A percentile compares a stretch with the other conserved stretches of the same genome.
These are phyloP conservation scores for Lypha dubia DNA, from an alignment of 2,888 invertebrate genomes.

Conservation along the genomic window DNA sequence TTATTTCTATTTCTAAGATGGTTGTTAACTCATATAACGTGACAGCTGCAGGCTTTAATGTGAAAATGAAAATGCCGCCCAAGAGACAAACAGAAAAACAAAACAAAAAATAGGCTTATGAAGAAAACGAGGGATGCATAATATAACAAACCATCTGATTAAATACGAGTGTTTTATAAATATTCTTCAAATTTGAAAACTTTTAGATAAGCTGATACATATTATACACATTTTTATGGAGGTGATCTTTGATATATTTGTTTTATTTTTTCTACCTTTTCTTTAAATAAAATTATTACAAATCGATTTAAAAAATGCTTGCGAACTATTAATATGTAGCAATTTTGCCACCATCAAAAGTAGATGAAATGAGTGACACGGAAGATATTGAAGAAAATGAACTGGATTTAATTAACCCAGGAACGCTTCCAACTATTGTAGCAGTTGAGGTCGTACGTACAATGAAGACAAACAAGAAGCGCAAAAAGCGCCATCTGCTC, in stretches of 20 bases:
- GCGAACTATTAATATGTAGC: neutral
- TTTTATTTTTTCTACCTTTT: too few species aligned
- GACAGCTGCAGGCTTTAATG: slow-evolving; percentile 80
- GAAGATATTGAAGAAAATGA: slow-evolving; percentile 22
- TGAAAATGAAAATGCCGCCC: slow-evolving; percentile 78
- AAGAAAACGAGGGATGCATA: slow-evolving; percentile 40
- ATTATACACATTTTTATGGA: too few species aligned
- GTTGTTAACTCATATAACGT: slow-evolving; percentile 76
- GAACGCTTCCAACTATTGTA: slow-evolving; percentile 1
- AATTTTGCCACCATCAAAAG: slow-evolving; percentile 11
- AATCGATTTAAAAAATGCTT: neutral
- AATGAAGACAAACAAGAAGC: slow-evolving; percentile 5
- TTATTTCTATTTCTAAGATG: slow-evolving; percentile 59
- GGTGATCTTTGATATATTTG: too few species aligned
- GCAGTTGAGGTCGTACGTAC: slow-evolving; percentile 13
- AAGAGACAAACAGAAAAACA: too few species aligned
- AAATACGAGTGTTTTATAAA: too few species aligned
- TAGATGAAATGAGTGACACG: slow-evolving; percentile 12
- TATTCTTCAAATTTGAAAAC: too few species aligned
- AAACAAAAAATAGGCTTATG: slow-evolving; percentile 1
- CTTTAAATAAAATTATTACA: too few species aligned
- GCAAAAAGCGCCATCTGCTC: neutral
- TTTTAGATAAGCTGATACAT: too few species aligned
- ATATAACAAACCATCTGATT: too few species aligned
- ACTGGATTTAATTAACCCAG: neutral